phyloP scores from a whole-genome alignment of 2,797 vertebrate genomes.

The Anisognathus igniventris region DNA sequence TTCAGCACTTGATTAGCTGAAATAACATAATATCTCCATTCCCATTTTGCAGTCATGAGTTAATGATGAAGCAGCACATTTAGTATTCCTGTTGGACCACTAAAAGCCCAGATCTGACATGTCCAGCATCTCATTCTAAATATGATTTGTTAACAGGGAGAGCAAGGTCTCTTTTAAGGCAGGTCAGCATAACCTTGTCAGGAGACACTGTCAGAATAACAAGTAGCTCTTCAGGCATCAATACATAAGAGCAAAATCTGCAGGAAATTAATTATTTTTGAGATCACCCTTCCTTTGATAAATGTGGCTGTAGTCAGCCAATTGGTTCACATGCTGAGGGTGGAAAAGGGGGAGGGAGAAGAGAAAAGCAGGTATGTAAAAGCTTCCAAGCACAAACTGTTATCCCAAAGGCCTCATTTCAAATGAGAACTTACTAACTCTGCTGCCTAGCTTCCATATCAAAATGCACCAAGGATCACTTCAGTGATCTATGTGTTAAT shows the following conservation, averaged over 20 bases:
- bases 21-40: constrained; percentile 15
- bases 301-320: not conserved
- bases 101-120: not conserved
- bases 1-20: constrained; percentile 34
- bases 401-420: not conserved
- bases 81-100: not conserved
- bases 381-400: not conserved
- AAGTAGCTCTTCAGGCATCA: constrained; percentile 8
- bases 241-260: not conserved
- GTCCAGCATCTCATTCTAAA: not conserved
- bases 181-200: not conserved
- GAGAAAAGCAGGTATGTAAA: not conserved
- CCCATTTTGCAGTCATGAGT: not conserved
- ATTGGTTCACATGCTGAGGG: not conserved
- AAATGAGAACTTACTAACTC: not conserved
- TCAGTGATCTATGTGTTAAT: not conserved
- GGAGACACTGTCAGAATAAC: constrained; percentile 10
- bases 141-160: not conserved
- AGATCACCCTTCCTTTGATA: not conserved
- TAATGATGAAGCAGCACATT: constrained; percentile 22
- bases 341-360: not conserved
- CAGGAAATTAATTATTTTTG: constrained; percentile 36
- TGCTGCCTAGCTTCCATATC: not conserved
- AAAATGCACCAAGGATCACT: not conserved
- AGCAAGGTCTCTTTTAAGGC: not conserved